Percentiles rank a stretch among this genome's conserved stretches.
Conservation (phyloP, 2,888 invertebrate genomes). For the Chromoteleia sp. region DNA sequence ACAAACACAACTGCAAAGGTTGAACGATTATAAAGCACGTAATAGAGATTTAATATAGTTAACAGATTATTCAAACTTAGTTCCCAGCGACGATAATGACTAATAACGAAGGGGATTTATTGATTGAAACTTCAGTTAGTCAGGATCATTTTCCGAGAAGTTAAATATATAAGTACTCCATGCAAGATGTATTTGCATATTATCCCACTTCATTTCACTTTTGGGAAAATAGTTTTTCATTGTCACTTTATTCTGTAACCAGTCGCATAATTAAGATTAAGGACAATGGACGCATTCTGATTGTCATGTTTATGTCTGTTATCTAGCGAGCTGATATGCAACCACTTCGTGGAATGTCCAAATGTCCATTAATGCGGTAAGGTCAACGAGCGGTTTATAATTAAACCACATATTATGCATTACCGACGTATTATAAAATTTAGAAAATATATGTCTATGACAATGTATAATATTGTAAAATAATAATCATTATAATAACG, state of each 20-base stretch:
- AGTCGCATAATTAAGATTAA: too few species aligned
- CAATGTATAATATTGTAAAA: too few species aligned
- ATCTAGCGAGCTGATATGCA: constrained; percentile 4
- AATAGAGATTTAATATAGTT: constrained; percentile 2
- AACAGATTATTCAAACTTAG: constrained; percentile 23
- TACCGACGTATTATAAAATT: constrained; percentile 12
- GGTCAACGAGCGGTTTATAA: constrained; percentile 33
- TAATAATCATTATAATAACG: too few species aligned
- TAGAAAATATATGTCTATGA: constrained; percentile 14
- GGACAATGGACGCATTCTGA: constrained; percentile 13
- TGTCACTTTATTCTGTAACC: too few species aligned
- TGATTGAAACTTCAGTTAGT: constrained; percentile 6
- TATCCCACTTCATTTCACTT: not conserved
- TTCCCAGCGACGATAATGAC: constrained; percentile 20
- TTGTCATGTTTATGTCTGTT: constrained; percentile 31
- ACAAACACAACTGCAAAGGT: not conserved
- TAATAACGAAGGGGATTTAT: constrained; percentile 25
- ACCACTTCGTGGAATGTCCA: constrained; percentile 20
- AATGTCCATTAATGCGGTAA: constrained; percentile 26
- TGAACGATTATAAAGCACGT: constrained; percentile 4
- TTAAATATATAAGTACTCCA: not conserved
- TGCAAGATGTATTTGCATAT: not conserved
- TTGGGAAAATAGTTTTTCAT: not conserved
- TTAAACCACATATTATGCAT: constrained; percentile 27
- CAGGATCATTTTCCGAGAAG: constrained; percentile 11